Evolutionary conservation across 2,888 invertebrate genomes (phyloP).

Genomic region (Hymenopus coronatus): DNA sequence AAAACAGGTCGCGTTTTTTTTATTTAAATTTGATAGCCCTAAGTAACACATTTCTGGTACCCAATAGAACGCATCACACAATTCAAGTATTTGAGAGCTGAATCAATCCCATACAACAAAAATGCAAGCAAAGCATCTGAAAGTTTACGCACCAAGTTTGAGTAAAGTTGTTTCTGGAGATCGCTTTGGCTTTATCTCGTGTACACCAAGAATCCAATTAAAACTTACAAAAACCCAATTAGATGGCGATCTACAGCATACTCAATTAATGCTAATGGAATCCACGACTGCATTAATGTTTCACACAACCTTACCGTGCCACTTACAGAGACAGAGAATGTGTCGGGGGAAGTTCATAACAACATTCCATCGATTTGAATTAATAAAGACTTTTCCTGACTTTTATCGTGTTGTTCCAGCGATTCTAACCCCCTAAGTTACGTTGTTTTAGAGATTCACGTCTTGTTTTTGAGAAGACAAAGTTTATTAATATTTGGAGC

Average conservation of each 20-base stretch:
- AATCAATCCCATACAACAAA: not conserved
- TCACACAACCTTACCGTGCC: not conserved
- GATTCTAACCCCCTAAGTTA: not conserved
- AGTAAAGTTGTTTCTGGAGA: not conserved
- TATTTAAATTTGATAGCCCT: too few relatives aligned
- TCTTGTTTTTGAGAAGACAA: not conserved
- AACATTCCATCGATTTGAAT: not conserved
- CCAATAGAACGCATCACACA: not conserved
- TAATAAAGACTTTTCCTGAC: not conserved
- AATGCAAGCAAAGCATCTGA: not conserved
- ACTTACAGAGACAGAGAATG: not conserved
- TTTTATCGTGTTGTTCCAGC: not conserved
- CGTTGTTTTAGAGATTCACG: not conserved
- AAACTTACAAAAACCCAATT: not conserved
- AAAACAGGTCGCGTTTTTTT: too few relatives aligned
- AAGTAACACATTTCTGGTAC: too few relatives aligned
- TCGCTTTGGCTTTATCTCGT: not conserved
- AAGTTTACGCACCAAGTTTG: not conserved
- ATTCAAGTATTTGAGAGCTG: not conserved
- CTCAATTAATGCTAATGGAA: not conserved
- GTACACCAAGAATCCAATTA: not conserved
- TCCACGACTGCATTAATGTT: not conserved
- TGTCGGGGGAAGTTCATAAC: not conserved
- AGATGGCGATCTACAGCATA: not conserved
- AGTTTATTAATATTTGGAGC: not conserved